phyloP scores from a whole-genome alignment of 2,797 vertebrate genomes.

The Thalassophryne amazonica region DNA sequence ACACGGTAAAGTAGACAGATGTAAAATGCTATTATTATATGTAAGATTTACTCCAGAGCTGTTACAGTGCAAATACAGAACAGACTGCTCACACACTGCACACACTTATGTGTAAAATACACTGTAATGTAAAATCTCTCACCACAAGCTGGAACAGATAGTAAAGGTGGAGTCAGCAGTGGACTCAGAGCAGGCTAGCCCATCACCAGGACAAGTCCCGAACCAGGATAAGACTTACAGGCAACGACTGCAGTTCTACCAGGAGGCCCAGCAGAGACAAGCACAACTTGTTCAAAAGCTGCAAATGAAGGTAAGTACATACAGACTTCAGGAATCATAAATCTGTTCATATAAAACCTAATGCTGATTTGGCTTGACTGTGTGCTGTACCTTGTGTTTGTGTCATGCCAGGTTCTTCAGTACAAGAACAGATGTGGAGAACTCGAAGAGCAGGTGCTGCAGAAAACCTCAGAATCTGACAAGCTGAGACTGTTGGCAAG shows the following conservation, averaged over 20 bases:
- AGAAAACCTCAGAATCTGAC: conserved; percentile 79
- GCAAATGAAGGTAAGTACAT: conserved; percentile 75
- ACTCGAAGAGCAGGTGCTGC: conserved; percentile 77
- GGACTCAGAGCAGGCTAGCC: conserved; percentile 67
- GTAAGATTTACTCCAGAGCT: too few species aligned
- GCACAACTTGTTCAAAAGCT: conserved; percentile 82
- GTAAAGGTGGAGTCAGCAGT: conserved; percentile 52
- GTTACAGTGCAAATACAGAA: too few species aligned
- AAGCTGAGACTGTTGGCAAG: conserved; percentile 75
- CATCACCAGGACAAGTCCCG: conserved; percentile 50
- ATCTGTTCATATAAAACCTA: neutral
- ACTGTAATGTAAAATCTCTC: neutral
- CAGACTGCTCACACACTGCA: too few species aligned
- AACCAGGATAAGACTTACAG: conserved; percentile 68
- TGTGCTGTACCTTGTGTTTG: neutral
- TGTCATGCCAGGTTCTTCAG: conserved; percentile 75
- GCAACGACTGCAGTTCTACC: conserved; percentile 76
- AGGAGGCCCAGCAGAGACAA: conserved; percentile 83
- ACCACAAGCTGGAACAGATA: conserved; percentile 72
- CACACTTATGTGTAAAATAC: neutral
- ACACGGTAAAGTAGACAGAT: neutral
- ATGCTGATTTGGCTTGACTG: neutral
- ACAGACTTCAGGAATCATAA: neutral
- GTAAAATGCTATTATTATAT: conserved; percentile 5
- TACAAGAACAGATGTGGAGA: conserved; percentile 83